Conservation (phyloP, 1,140 invertebrate species). For the Uloborus diversus region DNA sequence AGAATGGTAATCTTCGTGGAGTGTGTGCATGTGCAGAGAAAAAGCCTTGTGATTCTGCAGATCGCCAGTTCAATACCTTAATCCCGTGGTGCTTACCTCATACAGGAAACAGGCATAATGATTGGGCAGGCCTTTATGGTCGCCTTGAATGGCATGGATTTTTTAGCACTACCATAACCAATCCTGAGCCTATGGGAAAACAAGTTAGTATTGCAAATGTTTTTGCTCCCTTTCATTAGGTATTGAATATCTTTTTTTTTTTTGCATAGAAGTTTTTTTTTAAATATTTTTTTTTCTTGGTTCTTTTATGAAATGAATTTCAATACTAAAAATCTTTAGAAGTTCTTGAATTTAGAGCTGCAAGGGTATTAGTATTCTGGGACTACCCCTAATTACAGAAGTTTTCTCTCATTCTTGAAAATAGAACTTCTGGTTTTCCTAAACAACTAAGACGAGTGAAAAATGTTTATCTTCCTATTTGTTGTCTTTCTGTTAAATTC, state of each 20-base stretch:
- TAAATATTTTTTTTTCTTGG: neutral
- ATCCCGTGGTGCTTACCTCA: slow-evolving; percentile 92
- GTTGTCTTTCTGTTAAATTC: too few relatives aligned
- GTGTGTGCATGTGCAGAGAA: slow-evolving; percentile 81
- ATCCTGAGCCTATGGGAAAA: slow-evolving; percentile 91
- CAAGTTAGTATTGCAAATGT: slow-evolving; percentile 69
- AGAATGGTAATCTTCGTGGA: slow-evolving; percentile 73
- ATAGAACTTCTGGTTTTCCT: too few relatives aligned
- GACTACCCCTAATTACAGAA: too few relatives aligned
- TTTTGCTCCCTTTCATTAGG: neutral
- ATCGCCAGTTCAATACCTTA: slow-evolving; percentile 84
- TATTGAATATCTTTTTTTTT: neutral
- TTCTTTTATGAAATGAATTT: neutral
- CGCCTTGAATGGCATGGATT: slow-evolving; percentile 85
- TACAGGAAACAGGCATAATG: slow-evolving; percentile 84
- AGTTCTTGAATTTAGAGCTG: too few relatives aligned
- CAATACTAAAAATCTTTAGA: too few relatives aligned
- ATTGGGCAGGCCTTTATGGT: slow-evolving; percentile 83
- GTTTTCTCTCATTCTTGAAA: too few relatives aligned
- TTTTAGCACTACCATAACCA: slow-evolving; percentile 81
- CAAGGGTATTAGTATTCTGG: too few relatives aligned
- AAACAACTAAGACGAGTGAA: too few relatives aligned
- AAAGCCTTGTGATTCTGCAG: slow-evolving; percentile 74
- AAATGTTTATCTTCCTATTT: too few relatives aligned
- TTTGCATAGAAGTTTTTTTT: too few relatives aligned